Base-by-base conservation (phyloP, 2,113 vertebrate species). In the Panurus biarmicus region DNA sequence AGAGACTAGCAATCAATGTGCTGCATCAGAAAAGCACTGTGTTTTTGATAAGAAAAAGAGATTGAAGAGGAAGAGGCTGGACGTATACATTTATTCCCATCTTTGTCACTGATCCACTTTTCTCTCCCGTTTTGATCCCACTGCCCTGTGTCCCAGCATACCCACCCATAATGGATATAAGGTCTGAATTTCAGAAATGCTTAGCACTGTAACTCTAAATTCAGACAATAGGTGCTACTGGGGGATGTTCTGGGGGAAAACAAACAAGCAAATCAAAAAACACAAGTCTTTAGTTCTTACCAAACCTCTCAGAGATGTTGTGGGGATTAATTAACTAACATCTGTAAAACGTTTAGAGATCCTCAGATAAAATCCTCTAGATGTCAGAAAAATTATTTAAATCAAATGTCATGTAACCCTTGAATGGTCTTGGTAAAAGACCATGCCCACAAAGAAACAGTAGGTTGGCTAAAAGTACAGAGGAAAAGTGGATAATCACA, bases 291-390 rank as follows among this genome's bases (percentile, higher is more conserved):
- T 67, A 80, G 50, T 31, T 61, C 69, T 86, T 54, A 82, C 13
- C 44, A 54, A 87, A 72, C 33, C 57, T 89, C 65, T 51, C 26
- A 5, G 14, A 54, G 54, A 88, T 77, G 70, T 67, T 77, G 56
- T 38, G 33, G 65, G 48, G 40, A 87, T 91, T 95, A 96, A 86
- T 57, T 92, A 87, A 93, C 48, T 90, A 90, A 81, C 48, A 74
- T 42, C 74, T 67, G 24, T 57, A 92, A 86, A 93, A 89, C 0
- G 0, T 72, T 72, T 66, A 83, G 42, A 66, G 50, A 61, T 62
- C 82, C 40, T 88, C 31, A 75, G 42, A 62, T 54, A 92, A 93
- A 93, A 93, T 19, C 20, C 48, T 56, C 20, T 8, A 70, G 56
- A 85, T 0, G 2, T 66, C 76, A 89, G 40, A 79, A 78, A 23